Percentiles rank a stretch among this genome's conserved stretches.
Conservation (phyloP, 2,888 invertebrate genomes). For the Hesperia comma region DNA sequence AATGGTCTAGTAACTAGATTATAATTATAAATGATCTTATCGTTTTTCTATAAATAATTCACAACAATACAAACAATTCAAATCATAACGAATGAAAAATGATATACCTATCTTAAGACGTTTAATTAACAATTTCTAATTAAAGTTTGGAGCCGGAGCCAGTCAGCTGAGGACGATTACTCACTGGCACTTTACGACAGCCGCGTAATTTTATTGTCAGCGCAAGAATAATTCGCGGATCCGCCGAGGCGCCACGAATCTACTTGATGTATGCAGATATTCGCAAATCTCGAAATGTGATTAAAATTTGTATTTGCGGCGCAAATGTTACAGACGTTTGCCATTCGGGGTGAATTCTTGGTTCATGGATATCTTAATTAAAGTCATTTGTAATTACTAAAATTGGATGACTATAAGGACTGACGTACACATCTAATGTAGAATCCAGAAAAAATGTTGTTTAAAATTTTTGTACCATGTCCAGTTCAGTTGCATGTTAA, state of each 20-base stretch:
- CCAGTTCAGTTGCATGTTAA: too few species aligned
- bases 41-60: not conserved
- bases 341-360: not conserved
- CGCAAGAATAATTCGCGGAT: slow-evolving; percentile 16
- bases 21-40: too few species aligned
- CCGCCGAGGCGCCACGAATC: slow-evolving; percentile 5
- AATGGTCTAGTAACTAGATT: too few species aligned
- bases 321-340: slow-evolving; percentile 2
- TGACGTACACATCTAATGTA: too few species aligned
- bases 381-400: not conserved
- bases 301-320: slow-evolving; percentile 18
- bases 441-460: too few species aligned
- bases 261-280: slow-evolving; percentile 18
- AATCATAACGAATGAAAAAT: slow-evolving; percentile 11
- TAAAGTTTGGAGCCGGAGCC: slow-evolving; percentile 11
- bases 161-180: slow-evolving; percentile 15
- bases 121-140: slow-evolving; percentile 24
- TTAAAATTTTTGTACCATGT: too few species aligned
- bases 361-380: not conserved
- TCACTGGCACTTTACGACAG: slow-evolving; percentile 8
- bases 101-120: not conserved
- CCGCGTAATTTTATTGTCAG: slow-evolving; percentile 18
- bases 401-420: too few species aligned
- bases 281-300: slow-evolving; percentile 15
- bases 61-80: not conserved